These are phyloP conservation scores for Cirrhinus molitorella DNA, from an alignment of 2,797 vertebrate species.

Conservation along the genomic window DNA sequence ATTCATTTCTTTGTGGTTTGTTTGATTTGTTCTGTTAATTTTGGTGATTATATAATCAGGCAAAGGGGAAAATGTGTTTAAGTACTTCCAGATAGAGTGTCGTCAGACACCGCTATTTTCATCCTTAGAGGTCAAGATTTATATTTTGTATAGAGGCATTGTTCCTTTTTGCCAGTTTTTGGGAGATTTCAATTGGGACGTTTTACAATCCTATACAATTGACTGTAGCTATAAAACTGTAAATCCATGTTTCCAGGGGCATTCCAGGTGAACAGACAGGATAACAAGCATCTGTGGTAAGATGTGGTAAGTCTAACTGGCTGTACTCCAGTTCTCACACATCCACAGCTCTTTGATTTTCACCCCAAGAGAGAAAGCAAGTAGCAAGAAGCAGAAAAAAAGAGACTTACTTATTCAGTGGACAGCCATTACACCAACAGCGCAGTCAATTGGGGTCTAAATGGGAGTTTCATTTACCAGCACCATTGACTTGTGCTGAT, in stretches of 20 bases:
- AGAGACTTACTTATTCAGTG: conserved; percentile 11
- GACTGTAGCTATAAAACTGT: neutral
- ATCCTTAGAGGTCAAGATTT: neutral
- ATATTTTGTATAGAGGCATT: neutral
- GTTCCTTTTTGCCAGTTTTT: neutral
- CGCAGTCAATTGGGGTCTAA: conserved; percentile 44
- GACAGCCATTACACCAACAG: conserved; percentile 32
- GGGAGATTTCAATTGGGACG: neutral
- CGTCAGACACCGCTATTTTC: neutral
- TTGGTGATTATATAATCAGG: neutral
- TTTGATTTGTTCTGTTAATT: neutral
- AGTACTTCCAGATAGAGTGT: neutral
- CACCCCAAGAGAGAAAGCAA: conserved; percentile 2
- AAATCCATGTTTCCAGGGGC: neutral
- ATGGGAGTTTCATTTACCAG: conserved; percentile 38
- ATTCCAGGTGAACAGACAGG: conserved; percentile 5
- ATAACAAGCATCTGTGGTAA: conserved; percentile 21
- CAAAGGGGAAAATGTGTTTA: neutral
- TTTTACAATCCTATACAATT: neutral
- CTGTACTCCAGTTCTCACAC: conserved; percentile 12
- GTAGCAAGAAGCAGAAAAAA: neutral
- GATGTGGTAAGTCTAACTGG: neutral
- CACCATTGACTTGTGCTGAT: conserved; percentile 28
- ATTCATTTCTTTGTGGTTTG: neutral
- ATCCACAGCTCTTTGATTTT: conserved; percentile 33